Evolutionary conservation across 2,888 invertebrate species (phyloP), one percentile per base, ranked within the genome.

Genomic region (Pyrochroa serraticornis): DNA sequence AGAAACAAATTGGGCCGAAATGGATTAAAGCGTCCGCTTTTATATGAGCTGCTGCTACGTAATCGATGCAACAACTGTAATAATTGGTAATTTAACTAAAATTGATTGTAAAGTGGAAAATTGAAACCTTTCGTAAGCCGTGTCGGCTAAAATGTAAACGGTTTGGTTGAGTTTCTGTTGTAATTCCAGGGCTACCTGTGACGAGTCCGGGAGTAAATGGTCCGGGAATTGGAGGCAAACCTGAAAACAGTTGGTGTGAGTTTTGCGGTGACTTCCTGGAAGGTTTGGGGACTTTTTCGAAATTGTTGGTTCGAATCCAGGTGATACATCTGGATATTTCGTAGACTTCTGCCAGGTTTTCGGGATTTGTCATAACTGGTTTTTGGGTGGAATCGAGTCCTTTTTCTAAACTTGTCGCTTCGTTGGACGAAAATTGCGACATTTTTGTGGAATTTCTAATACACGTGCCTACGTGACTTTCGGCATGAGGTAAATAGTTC

Each of bases 221-320:
- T 97, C 96, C 6, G 96, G 95, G 78, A 97, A 95, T 82, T 97
- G 97, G 38, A 97, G 81, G 63, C 94, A 95, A 33, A 95, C 88
- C 94, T 95, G 71, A 22, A 77, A 74, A 55, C 36, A 34, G 5
- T 22, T 5, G n/a, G 32, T 8, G 3, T 8, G 7, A 30, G 41
- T 38, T 8, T n/a, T n/a, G n/a, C n/a, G n/a, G n/a, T n/a, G n/a
- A n/a, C n/a, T n/a, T n/a, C n/a, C n/a, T n/a, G n/a, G n/a, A n/a
- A n/a, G n/a, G n/a, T n/a, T n/a, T n/a, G n/a, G n/a, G n/a, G n/a
- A 93, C 93, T 82, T 85, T 88, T 68, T 82, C 74, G 75, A 84
- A 90, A 37, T 82, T 79, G 75, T 88, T 86, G 53, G 83, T 79
- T 56, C 80, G 77, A 57, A 93, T 89, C 93, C 93, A 94, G 57